These are phyloP conservation scores for Clunio marinus DNA, from an alignment of 2,888 invertebrate genomes.

Conservation along the genomic window DNA sequence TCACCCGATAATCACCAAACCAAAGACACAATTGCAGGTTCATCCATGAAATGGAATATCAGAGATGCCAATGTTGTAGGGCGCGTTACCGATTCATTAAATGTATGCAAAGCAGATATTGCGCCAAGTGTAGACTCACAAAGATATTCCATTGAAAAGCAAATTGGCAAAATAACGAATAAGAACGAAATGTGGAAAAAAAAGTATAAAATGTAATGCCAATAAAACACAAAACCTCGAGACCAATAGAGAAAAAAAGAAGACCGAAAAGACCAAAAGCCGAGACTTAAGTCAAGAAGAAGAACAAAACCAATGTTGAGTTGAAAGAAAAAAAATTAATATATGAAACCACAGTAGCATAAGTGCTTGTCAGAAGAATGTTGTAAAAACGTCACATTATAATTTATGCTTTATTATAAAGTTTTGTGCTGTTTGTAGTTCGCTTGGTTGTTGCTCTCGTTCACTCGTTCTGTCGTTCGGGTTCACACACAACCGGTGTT, in stretches of 20 bases:
- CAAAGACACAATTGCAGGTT: background rate
- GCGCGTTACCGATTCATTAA: slow-evolving; percentile 16
- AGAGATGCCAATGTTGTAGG: background rate
- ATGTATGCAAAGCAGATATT: slow-evolving; percentile 31
- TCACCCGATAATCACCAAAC: no score
- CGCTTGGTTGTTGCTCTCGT: background rate
- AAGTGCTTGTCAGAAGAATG: slow-evolving; percentile 40
- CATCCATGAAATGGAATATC: slow-evolving; percentile 32
- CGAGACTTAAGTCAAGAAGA: slow-evolving; percentile 21
- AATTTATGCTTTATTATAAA: slow-evolving; percentile 41
- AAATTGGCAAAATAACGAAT: slow-evolving; percentile 27
- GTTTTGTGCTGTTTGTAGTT: slow-evolving; percentile 20
- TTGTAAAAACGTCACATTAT: slow-evolving; percentile 41
- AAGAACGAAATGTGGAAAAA: background rate
- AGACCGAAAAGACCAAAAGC: slow-evolving; percentile 23
- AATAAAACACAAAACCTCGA: slow-evolving; percentile 35
- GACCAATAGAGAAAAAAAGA: background rate
- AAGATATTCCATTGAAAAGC: slow-evolving; percentile 25
- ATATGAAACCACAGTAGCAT: slow-evolving; percentile 40
- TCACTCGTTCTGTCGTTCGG: background rate
- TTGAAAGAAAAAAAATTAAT: slow-evolving; percentile 25
- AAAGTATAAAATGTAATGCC: slow-evolving; percentile 28
- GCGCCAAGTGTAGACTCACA: slow-evolving; percentile 18
- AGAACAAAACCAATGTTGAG: slow-evolving; percentile 33
- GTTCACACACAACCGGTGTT: background rate